These are phyloP conservation scores for Pangasianodon gigas DNA, from an alignment of 2,113 vertebrate species.

Conservation along the genomic window DNA sequence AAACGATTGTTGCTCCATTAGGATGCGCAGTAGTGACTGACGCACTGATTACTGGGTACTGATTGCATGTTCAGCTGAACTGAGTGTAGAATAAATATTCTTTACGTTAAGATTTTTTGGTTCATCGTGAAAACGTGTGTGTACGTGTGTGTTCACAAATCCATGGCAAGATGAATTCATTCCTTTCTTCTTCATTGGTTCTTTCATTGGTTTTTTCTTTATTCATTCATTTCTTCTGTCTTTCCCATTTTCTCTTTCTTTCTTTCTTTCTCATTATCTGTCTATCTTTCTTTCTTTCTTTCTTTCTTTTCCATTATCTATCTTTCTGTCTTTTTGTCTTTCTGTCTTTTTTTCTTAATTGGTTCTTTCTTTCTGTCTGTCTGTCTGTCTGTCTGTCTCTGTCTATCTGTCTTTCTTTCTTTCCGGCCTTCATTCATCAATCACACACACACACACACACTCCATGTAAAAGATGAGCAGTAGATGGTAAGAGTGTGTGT, in stretches of 20 bases:
- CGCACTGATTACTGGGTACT: background rate
- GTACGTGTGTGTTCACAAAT: background rate
- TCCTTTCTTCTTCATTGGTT: background rate
- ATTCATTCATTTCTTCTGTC: too few species aligned
- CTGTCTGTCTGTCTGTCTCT: background rate
- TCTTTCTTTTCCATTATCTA: background rate
- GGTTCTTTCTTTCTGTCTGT: background rate
- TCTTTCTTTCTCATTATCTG: background rate
- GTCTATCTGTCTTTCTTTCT: background rate
- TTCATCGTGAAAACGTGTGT: background rate
- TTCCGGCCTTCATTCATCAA: background rate
- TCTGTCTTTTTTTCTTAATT: too few species aligned
- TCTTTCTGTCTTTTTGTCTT: constrained; percentile 4
- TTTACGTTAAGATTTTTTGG: too few species aligned
- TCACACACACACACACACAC: constrained; percentile 29
- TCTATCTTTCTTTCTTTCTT: background rate
- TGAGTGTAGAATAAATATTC: too few species aligned
- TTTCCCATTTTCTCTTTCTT: background rate
- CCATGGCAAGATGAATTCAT: background rate
- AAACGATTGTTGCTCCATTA: constrained; percentile 12
- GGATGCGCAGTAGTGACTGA: constrained; percentile 22
- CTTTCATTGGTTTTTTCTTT: background rate
- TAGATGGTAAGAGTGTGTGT: constrained; percentile 10
- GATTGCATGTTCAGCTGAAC: background rate
- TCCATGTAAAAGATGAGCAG: background rate